Percentiles rank a stretch among this genome's conserved stretches.
Conservation (phyloP, 2,888 invertebrate genomes). For the Exocentrus adspersus region DNA sequence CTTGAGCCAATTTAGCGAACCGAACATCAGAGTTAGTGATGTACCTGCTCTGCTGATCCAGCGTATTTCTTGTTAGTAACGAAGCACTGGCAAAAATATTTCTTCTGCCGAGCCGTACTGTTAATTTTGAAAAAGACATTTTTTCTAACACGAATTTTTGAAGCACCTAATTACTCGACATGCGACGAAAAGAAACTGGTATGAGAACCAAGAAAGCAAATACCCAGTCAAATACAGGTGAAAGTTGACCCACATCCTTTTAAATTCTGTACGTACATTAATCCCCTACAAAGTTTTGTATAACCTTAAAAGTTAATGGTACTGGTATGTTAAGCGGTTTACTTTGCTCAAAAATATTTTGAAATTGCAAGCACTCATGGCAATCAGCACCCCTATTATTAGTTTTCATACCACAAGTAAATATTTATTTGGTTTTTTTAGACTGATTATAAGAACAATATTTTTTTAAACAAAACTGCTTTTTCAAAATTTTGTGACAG, state of each 20-base stretch:
- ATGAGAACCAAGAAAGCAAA: slow-evolving; percentile 24
- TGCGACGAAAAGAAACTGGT: too few species aligned
- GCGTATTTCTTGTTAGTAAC: slow-evolving; percentile 17
- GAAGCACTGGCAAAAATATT: slow-evolving; percentile 24
- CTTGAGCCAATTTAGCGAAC: slow-evolving; percentile 60
- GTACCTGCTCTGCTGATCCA: slow-evolving; percentile 21
- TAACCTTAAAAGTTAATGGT: slow-evolving; percentile 25
- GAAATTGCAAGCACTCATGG: too few species aligned
- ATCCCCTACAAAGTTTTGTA: slow-evolving; percentile 21
- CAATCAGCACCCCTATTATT: too few species aligned
- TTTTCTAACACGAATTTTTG: slow-evolving; percentile 15
- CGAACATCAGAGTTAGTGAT: slow-evolving; percentile 38
- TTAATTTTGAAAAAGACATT: slow-evolving; percentile 47
- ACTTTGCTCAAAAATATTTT: too few species aligned
- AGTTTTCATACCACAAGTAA: too few species aligned
- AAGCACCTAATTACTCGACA: too few species aligned
- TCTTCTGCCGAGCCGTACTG: slow-evolving; percentile 21
- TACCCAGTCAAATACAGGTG: slow-evolving; percentile 31
- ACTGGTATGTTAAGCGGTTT: too few species aligned
- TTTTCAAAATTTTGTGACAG: too few species aligned
- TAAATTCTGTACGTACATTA: slow-evolving; percentile 24
- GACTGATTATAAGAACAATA: too few species aligned
- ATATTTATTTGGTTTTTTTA: too few species aligned
- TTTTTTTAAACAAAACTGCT: too few species aligned
- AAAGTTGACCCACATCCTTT: slow-evolving; percentile 46